phyloP scores from a whole-genome alignment of 2,797 vertebrate genomes.

The Neopelma chrysocephalum region DNA sequence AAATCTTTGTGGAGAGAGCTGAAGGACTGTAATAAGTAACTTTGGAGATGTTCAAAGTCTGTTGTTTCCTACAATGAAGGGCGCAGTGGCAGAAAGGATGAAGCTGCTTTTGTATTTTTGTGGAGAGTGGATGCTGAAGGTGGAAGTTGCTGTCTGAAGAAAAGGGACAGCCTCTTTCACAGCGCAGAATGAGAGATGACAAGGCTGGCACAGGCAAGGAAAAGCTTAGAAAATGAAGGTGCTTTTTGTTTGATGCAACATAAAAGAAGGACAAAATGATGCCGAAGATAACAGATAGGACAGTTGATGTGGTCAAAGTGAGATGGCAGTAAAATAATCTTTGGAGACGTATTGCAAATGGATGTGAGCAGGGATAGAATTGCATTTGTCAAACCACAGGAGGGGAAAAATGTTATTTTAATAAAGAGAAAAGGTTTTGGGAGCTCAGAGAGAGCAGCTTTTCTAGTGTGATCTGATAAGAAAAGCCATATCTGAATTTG shows the following conservation, averaged over 20 bases:
- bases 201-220: not conserved
- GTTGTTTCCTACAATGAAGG: not conserved
- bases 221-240: not conserved
- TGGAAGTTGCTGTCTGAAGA: not conserved
- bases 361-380: not conserved
- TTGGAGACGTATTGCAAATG: not conserved
- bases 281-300: not conserved
- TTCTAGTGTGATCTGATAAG: not conserved
- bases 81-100: not conserved
- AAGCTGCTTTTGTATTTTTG: not conserved
- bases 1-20: not conserved
- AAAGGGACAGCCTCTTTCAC: not conserved
- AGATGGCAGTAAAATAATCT: not conserved
- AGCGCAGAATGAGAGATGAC: not conserved
- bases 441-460: not conserved
- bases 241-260: constrained; percentile 5
- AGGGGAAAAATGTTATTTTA: not conserved
- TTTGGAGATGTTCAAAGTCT: not conserved
- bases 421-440: not conserved
- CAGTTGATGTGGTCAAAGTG: not conserved
- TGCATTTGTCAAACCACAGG: not conserved
- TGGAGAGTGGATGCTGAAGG: not conserved
- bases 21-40: not conserved
- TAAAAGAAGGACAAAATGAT: not conserved
- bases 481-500: not conserved